Evolutionary conservation across 2,797 vertebrate genomes (phyloP).

Genomic region (Hozukius guyotensis): DNA sequence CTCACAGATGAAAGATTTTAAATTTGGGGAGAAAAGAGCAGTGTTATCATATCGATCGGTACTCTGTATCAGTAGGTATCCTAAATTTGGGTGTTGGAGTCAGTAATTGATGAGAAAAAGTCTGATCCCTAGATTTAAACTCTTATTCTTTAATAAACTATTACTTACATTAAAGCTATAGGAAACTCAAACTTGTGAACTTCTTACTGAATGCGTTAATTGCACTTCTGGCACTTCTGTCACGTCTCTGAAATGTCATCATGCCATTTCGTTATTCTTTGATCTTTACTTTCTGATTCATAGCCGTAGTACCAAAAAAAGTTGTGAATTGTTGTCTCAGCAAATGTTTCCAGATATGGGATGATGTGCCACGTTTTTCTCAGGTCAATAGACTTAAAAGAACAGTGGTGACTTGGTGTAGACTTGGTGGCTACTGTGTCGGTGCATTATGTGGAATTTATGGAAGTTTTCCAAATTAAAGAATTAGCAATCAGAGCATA

Average conservation of each 20-base stretch:
- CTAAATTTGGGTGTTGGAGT: background rate
- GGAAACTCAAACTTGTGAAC: background rate
- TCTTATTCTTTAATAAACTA: background rate
- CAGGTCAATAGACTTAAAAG: background rate
- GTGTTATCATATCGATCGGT: too few species aligned
- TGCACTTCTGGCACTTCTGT: background rate
- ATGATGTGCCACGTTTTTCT: background rate
- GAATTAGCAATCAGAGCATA: background rate
- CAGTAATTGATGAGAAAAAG: background rate
- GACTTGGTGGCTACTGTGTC: background rate
- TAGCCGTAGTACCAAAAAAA: background rate
- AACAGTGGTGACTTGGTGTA: too few species aligned
- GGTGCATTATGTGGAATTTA: background rate
- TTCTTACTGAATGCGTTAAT: background rate
- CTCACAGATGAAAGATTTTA: background rate
- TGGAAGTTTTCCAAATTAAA: background rate
- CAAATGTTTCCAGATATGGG: background rate
- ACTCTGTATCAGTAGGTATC: too few species aligned
- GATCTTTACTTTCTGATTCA: background rate
- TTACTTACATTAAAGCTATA: background rate
- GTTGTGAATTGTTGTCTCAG: background rate
- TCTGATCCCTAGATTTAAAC: background rate
- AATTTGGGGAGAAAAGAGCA: too few species aligned
- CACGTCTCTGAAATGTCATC: background rate
- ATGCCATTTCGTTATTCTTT: background rate